These are phyloP conservation scores for Julus scandinavius DNA, from an alignment of 2,888 invertebrate genomes.

Conservation along the genomic window DNA sequence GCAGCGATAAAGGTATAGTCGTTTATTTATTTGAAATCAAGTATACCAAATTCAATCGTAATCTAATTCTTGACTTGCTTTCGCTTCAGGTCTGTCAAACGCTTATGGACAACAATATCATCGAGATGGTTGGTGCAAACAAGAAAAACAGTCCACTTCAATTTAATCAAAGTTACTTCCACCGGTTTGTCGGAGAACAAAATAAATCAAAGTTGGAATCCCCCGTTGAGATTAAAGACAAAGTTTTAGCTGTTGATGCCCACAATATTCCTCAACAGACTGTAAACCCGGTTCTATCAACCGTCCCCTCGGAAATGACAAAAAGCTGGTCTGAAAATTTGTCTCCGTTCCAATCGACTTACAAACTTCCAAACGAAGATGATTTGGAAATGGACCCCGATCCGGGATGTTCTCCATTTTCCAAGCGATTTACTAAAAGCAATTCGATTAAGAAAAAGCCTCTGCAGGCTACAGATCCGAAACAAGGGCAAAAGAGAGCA, in stretches of 20 bases:
- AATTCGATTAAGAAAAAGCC: background rate
- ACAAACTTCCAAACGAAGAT: background rate
- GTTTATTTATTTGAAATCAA: background rate
- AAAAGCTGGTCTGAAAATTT: background rate
- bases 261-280: background rate
- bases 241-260: background rate
- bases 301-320: background rate
- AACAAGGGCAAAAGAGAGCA: background rate
- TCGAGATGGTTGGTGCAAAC: constrained; percentile 3
- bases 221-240: background rate
- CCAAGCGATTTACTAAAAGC: background rate
- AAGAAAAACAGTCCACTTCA: background rate
- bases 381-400: background rate
- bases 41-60: background rate
- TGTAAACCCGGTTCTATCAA: background rate
- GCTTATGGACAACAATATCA: constrained; percentile 15
- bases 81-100: constrained; percentile 43
- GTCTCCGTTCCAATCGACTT: background rate
- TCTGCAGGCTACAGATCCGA: background rate
- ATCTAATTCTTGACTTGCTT: background rate
- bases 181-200: background rate
- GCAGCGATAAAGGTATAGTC: constrained; percentile 51
- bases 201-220: background rate
- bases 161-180: background rate
- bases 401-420: background rate